Base-by-base conservation (phyloP, 1,140 invertebrate genomes). In the Pachypsylla venusta region DNA sequence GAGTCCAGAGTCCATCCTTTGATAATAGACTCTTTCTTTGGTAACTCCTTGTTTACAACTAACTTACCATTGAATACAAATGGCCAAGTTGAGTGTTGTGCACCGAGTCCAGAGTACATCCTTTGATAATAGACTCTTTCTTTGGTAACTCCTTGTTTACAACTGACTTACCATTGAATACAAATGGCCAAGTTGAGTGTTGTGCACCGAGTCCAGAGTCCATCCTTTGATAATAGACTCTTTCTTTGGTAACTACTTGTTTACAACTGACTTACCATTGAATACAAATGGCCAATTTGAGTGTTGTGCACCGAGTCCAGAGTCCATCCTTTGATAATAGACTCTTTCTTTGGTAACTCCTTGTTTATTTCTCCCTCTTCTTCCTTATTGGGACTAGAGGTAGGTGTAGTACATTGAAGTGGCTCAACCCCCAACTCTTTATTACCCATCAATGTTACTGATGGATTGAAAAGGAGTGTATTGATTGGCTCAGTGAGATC, bases 241-340 rank as follows among this genome's bases (percentile, higher is more conserved):
- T 35, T 20, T 64, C 20, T 57, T 63, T 25, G 25, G 30, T 25
- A 61, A 7, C 71, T n/a, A 65, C 58, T 13, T 64, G 60, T 30
- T 16, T 5, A 57, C 16, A 14, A 10, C 55, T n/a, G n/a, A 54
- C 64, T 69, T 69, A 85, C 83, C 80, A 92, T 90, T 60, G 93
- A 74, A 74, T 90, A 93, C n/a, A 94, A 69, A 73, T 95, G 88
- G 0, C 89, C 91, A 42, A 94, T 77, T 26, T 87, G 90, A 26
- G 93, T 77, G 25, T 82, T 81, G 16, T 83, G 83, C 4, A 82
- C 79, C 69, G 84, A 83, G 12, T 79, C 73, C 1, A 78, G 66
- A 53, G 82, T 89, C 89, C 89, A 93, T 1, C 91, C 90, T 56
- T 78, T 76, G 40, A 24, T 24, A 35, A 56, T 55, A 30, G 22